Evolutionary conservation across 2,113 vertebrate species (phyloP).

Genomic region (Ameiurus melas): DNA sequence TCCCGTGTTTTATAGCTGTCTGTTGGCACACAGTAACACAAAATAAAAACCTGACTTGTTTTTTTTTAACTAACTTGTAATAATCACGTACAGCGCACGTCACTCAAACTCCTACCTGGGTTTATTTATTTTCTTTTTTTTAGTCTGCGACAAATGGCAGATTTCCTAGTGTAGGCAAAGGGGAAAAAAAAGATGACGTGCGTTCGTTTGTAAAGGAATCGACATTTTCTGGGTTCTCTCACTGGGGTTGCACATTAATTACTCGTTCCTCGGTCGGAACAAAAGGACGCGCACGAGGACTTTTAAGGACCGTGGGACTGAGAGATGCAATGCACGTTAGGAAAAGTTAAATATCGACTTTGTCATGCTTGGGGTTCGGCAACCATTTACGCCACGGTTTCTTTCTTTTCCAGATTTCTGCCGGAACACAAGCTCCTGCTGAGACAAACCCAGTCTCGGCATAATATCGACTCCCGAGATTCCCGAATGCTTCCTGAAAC

Average conservation of each 20-base stretch:
- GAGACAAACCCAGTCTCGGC: slow-evolving; percentile 52
- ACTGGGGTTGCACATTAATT: slow-evolving; percentile 29
- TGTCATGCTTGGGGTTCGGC: neutral
- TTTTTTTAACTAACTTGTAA: slow-evolving; percentile 46
- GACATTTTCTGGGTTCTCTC: slow-evolving; percentile 30
- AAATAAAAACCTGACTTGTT: slow-evolving; percentile 47
- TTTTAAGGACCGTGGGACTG: neutral
- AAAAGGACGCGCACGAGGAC: neutral
- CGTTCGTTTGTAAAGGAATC: slow-evolving; percentile 22
- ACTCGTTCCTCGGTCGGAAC: neutral
- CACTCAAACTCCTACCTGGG: slow-evolving; percentile 31
- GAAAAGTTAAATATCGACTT: slow-evolving; percentile 14
- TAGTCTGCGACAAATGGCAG: slow-evolving; percentile 4
- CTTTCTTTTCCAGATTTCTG: slow-evolving; percentile 73
- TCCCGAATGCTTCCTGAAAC: neutral
- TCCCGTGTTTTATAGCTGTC: slow-evolving; percentile 49
- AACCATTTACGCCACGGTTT: neutral
- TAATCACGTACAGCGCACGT: slow-evolving; percentile 31
- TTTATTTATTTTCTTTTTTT: slow-evolving; percentile 29
- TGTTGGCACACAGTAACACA: slow-evolving; percentile 51
- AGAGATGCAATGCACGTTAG: neutral
- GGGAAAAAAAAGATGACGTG: neutral
- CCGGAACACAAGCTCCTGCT: slow-evolving; percentile 76
- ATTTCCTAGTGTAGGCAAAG: neutral
- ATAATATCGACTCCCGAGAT: neutral